A percentile compares a stretch with the other conserved stretches of the same genome.
phyloP scores from a whole-genome alignment of 1,140 invertebrate genomes.

The Drosophila azteca region DNA sequence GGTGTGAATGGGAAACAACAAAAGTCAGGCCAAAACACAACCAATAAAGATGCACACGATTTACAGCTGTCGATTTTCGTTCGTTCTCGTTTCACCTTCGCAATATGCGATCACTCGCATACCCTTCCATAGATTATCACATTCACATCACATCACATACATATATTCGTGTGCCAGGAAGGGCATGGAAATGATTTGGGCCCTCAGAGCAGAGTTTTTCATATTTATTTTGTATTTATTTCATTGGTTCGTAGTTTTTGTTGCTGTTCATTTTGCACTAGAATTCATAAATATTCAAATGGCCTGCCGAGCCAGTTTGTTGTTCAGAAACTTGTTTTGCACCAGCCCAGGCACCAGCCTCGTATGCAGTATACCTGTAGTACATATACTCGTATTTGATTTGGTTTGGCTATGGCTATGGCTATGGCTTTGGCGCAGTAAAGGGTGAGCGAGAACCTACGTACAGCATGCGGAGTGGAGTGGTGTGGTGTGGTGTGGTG shows the following conservation, averaged over 20 bases:
- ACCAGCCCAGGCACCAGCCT: background rate
- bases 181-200: background rate
- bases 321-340: slow-evolving; percentile 65
- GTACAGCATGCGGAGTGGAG: slow-evolving; percentile 6
- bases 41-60: slow-evolving; percentile 45
- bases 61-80: slow-evolving; percentile 30
- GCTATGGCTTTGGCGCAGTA: slow-evolving; percentile 48
- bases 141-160: no score
- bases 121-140: slow-evolving; percentile 13
- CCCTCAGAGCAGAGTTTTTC: no score
- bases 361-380: no score
- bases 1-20: slow-evolving; percentile 34
- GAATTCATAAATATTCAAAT: slow-evolving; percentile 65
- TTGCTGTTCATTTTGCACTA: slow-evolving; percentile 31
- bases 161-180: no score
- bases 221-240: background rate
- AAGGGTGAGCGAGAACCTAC: slow-evolving; percentile 68
- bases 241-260: background rate
- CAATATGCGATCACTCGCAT: background rate
- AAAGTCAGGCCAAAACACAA: slow-evolving; percentile 1
- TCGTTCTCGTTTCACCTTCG: slow-evolving; percentile 1
- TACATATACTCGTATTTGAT: slow-evolving; percentile 15
- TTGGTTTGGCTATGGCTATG: slow-evolving; percentile 28
- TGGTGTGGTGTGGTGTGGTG: slow-evolving; percentile 4
- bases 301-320: slow-evolving; percentile 64